A percentile compares a stretch with the other conserved stretches of the same genome.
phyloP scores from a whole-genome alignment of 2,888 invertebrate species.

The Campaea margaritaria region DNA sequence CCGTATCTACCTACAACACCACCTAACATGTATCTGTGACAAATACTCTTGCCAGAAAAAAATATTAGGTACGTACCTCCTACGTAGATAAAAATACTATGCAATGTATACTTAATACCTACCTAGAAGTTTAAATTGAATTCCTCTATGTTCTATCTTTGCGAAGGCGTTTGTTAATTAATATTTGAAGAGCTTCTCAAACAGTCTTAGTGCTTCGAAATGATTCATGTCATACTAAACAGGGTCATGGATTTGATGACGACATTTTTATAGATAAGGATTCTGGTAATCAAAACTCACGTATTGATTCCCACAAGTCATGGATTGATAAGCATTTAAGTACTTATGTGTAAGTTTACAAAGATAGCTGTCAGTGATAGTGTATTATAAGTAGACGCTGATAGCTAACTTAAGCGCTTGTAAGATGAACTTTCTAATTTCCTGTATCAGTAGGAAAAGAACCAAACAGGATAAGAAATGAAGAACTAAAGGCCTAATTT shows the following conservation, averaged over 20 bases:
- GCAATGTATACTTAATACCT: too few relatives aligned
- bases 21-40: neutral
- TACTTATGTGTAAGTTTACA: conserved; percentile 7
- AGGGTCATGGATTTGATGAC: conserved; percentile 18
- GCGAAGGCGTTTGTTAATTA: conserved; percentile 23
- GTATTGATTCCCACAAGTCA: conserved; percentile 8
- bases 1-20: neutral
- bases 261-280: conserved; percentile 12
- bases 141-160: conserved; percentile 7
- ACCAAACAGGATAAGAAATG: neutral
- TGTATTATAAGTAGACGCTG: neutral
- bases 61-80: too few relatives aligned
- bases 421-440: neutral
- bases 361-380: conserved; percentile 15
- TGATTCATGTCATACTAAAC: conserved; percentile 20
- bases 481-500: too few relatives aligned
- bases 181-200: conserved; percentile 19
- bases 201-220: conserved; percentile 17
- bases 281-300: neutral
- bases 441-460: too few relatives aligned
- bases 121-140: too few relatives aligned
- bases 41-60: neutral
- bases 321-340: conserved; percentile 10
- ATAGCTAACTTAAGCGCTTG: neutral
- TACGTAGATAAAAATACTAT: too few relatives aligned